These are phyloP conservation scores for Ceraclea dissimilis DNA, from an alignment of 2,888 invertebrate species.

Conservation along the genomic window DNA sequence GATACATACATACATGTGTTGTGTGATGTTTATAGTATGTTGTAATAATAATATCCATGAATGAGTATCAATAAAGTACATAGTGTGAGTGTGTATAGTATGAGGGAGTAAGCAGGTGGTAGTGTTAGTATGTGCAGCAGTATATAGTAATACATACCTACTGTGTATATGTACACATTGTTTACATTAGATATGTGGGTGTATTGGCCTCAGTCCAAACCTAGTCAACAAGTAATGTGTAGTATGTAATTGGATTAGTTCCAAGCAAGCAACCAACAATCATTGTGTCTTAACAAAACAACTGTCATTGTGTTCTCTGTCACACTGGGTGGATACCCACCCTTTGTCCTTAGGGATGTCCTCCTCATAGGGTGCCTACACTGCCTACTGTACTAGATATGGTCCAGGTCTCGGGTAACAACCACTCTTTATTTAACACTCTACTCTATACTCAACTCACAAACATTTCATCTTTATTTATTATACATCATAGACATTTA, in stretches of 20 bases:
- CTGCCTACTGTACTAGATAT: too few relatives aligned
- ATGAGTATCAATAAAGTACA: not conserved
- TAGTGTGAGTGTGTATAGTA: too few relatives aligned
- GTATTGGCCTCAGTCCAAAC: slow-evolving; percentile 20
- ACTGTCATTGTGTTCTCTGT: too few relatives aligned
- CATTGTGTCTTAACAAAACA: slow-evolving; percentile 20
- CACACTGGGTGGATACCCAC: not conserved
- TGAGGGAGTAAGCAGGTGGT: too few relatives aligned
- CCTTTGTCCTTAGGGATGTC: not conserved
- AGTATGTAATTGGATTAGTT: slow-evolving; percentile 22
- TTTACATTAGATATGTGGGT: not conserved
- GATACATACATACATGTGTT: not conserved
- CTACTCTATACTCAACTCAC: too few relatives aligned
- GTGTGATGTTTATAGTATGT: not conserved
- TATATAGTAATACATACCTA: not conserved
- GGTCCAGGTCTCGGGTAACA: not conserved
- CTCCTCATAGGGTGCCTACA: not conserved
- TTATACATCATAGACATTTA: too few relatives aligned
- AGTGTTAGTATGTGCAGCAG: too few relatives aligned
- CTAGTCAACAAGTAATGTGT: slow-evolving; percentile 24
- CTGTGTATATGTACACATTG: not conserved
- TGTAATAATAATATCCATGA: not conserved
- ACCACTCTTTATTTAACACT: too few relatives aligned
- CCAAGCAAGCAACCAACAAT: slow-evolving; percentile 19
- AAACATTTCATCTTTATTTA: too few relatives aligned